These are phyloP conservation scores for Smutsia gigantea DNA, from an alignment of 2,797 vertebrate genomes.

Conservation along the genomic window DNA sequence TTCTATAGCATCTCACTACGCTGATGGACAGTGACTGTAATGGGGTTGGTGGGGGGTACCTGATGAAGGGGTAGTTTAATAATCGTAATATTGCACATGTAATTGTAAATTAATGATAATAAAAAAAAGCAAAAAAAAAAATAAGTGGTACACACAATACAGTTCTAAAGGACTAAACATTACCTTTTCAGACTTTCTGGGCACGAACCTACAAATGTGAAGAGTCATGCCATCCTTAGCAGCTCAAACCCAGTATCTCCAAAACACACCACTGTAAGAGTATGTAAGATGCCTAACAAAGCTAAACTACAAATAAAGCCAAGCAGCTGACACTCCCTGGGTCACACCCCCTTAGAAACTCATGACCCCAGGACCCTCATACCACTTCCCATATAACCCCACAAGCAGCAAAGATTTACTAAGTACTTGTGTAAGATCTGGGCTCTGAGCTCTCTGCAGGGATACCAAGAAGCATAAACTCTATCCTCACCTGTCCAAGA, in stretches of 20 bases:
- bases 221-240: background rate
- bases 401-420: background rate
- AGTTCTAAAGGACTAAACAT: background rate
- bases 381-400: background rate
- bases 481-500: background rate
- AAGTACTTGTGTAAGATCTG: background rate
- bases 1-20: too few relatives aligned
- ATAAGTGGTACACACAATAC: background rate
- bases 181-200: background rate
- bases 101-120: too few relatives aligned
- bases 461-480: background rate
- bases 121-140: too few relatives aligned
- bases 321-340: background rate
- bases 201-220: background rate
- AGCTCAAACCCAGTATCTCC: background rate
- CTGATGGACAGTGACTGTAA: too few relatives aligned
- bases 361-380: background rate
- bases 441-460: background rate
- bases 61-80: too few relatives aligned
- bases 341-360: background rate
- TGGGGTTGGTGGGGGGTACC: too few relatives aligned
- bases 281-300: background rate
- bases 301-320: background rate
- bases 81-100: too few relatives aligned
- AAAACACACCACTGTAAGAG: background rate